Evolutionary conservation across 2,888 invertebrate genomes (phyloP).

Genomic region (Conops quadrifasciatus): DNA sequence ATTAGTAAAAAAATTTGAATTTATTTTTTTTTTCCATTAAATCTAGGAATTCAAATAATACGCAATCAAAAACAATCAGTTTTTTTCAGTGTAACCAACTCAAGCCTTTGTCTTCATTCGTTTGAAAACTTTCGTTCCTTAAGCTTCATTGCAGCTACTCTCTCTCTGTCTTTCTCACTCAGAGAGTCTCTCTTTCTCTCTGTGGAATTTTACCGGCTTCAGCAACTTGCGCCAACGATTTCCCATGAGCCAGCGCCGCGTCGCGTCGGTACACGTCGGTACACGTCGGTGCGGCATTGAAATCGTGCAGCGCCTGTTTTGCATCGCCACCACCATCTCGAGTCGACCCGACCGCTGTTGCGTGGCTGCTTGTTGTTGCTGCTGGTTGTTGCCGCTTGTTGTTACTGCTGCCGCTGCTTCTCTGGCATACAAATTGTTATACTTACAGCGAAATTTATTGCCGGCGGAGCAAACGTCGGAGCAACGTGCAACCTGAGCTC

Average conservation of each 20-base stretch:
- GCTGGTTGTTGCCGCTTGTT: slow-evolving; percentile 26
- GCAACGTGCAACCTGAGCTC: slow-evolving; percentile 24
- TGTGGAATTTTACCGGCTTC: neutral
- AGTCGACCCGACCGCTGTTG: neutral
- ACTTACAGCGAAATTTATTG: slow-evolving; percentile 61
- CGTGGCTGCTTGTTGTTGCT: slow-evolving; percentile 19
- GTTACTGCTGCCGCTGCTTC: slow-evolving; percentile 32
- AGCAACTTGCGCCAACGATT: slow-evolving; percentile 33
- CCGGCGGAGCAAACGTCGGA: slow-evolving; percentile 40
- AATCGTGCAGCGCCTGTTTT: neutral
- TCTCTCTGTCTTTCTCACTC: neutral
- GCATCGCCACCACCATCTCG: neutral
- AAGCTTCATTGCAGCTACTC: neutral
- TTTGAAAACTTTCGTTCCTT: too few species aligned
- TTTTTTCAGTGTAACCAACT: too few species aligned
- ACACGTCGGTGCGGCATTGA: too few species aligned
- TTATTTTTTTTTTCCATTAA: too few species aligned
- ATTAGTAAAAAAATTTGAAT: too few species aligned
- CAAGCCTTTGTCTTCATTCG: too few species aligned
- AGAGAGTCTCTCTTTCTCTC: neutral
- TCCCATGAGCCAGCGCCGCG: slow-evolving; percentile 26
- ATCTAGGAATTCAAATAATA: too few species aligned
- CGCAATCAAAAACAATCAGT: too few species aligned
- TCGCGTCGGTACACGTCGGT: neutral
- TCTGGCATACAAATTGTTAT: slow-evolving; percentile 62